Evolutionary conservation across 2,113 vertebrate genomes (phyloP).

Genomic region (Hylia prasina): DNA sequence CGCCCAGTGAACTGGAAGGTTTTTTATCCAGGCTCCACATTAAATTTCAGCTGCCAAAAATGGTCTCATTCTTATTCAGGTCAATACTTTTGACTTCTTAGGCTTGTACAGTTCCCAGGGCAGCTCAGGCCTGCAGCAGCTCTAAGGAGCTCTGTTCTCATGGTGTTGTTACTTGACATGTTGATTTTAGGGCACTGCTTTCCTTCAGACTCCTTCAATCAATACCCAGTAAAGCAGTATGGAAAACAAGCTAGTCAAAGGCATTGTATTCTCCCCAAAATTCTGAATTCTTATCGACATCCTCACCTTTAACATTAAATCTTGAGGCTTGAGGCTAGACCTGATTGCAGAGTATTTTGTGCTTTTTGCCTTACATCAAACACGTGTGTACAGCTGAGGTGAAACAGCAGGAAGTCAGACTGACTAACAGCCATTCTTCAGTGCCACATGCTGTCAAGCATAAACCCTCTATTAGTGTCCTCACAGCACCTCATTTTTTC

Average conservation of each 20-base stretch:
- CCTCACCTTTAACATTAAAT: background rate
- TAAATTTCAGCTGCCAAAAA: conserved; percentile 63
- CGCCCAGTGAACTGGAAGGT: conserved; percentile 34
- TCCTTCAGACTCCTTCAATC: background rate
- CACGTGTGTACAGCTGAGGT: background rate
- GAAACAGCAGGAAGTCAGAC: background rate
- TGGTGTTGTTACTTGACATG: background rate
- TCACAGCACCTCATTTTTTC: background rate
- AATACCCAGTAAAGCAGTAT: background rate
- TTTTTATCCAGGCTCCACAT: conserved; percentile 59
- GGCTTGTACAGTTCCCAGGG: background rate
- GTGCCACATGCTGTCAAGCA: background rate
- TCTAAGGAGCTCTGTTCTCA: conserved; percentile 13
- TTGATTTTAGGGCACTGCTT: conserved; percentile 30
- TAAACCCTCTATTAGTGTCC: background rate
- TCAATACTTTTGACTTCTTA: conserved; percentile 33
- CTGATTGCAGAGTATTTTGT: background rate
- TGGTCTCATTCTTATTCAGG: conserved; percentile 69
- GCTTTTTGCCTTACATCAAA: background rate
- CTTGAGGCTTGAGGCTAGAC: background rate
- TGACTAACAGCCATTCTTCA: background rate
- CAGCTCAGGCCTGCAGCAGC: background rate
- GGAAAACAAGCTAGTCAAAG: background rate
- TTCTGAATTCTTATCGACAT: background rate
- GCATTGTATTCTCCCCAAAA: background rate